Conservation (phyloP, 2,797 vertebrate species). For the Thalassophryne amazonica region DNA sequence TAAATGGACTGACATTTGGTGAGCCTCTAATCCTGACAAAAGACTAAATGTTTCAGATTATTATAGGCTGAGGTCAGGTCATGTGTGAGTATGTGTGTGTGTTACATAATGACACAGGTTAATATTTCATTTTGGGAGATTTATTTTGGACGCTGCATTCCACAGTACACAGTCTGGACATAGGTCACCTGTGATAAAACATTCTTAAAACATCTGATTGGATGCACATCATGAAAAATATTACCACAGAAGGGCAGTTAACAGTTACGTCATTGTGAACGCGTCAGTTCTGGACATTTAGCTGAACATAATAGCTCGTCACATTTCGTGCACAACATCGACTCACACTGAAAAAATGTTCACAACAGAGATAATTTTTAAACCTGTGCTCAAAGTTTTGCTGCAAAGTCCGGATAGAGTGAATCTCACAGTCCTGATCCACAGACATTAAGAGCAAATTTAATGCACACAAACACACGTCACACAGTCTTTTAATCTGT, state of each 20-base stretch:
- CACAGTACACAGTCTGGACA: constrained; percentile 61
- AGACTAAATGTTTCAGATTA: not conserved
- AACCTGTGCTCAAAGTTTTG: constrained; percentile 19
- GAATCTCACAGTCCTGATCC: too few relatives aligned
- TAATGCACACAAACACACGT: too few relatives aligned
- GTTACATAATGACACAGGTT: constrained; percentile 30
- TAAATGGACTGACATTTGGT: not conserved
- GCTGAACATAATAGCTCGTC: constrained; percentile 57
- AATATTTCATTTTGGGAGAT: constrained; percentile 54
- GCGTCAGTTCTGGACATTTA: constrained; percentile 54
- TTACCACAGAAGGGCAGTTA: constrained; percentile 53
- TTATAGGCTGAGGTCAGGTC: not conserved
- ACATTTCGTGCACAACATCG: constrained; percentile 67
- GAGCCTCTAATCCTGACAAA: constrained; percentile 6
- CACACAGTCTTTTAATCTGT: too few relatives aligned
- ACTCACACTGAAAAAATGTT: constrained; percentile 57
- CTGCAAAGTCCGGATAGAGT: constrained; percentile 18
- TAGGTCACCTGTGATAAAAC: constrained; percentile 65
- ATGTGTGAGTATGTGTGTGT: not conserved
- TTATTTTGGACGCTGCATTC: constrained; percentile 71
- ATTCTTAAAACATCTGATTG: constrained; percentile 51
- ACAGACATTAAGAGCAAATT: too few relatives aligned
- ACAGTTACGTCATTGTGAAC: constrained; percentile 54
- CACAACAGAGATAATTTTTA: constrained; percentile 44
- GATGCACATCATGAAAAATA: constrained; percentile 60